phyloP scores from a whole-genome alignment of 2,113 vertebrate species.

The Platichthys flesus region DNA sequence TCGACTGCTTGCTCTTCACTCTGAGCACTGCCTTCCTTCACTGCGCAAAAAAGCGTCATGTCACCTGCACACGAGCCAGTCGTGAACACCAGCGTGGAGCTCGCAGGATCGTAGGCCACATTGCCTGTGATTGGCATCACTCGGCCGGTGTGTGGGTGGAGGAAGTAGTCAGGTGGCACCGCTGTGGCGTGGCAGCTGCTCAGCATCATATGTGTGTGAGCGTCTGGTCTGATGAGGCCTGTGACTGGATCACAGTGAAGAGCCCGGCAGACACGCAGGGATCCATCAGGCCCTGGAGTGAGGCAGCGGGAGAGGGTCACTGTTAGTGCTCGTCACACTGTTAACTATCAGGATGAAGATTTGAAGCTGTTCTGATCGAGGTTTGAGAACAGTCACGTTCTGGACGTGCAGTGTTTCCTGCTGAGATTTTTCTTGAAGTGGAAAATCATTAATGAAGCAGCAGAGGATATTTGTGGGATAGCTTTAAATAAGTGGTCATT shows the following conservation, averaged over 20 bases:
- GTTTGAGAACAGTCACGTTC: neutral
- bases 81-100: conserved; percentile 79
- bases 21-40: too few species aligned
- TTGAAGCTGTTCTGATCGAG: neutral
- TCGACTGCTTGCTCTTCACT: too few species aligned
- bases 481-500: neutral
- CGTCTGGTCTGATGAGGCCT: conserved; percentile 80
- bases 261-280: conserved; percentile 53
- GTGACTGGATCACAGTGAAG: conserved; percentile 78
- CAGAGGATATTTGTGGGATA: neutral
- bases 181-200: conserved; percentile 78
- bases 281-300: conserved; percentile 75
- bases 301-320: conserved; percentile 9
- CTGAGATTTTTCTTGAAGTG: neutral
- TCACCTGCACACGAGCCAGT: conserved; percentile 79
- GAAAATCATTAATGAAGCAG: neutral
- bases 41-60: neutral
- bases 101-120: conserved; percentile 84
- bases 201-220: conserved; percentile 80
- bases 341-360: neutral
- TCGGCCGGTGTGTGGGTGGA: conserved; percentile 87
- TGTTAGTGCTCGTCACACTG: neutral
- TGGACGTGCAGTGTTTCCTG: neutral
- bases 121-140: conserved; percentile 87
- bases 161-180: conserved; percentile 82